Percentiles rank a stretch among this genome's conserved stretches.
These are phyloP conservation scores for Gobio occitaniae DNA, from an alignment of 2,797 vertebrate genomes.

Conservation along the genomic window DNA sequence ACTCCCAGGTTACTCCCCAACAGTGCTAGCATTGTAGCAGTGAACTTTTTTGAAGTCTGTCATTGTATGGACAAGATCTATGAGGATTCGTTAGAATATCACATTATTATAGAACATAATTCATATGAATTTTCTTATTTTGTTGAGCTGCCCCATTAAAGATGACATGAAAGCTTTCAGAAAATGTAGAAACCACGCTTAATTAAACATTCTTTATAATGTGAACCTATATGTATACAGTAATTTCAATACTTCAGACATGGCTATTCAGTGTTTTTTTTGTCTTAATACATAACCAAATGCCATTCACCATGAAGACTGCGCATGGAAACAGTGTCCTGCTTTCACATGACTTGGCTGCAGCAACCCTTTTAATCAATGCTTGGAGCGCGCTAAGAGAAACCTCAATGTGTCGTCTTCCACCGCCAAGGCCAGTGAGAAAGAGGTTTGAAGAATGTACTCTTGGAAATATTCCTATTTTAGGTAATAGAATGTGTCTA, in stretches of 20 bases:
- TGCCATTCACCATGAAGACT: constrained; percentile 45
- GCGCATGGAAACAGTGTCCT: constrained; percentile 47
- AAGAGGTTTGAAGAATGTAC: constrained; percentile 41
- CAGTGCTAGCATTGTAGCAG: neutral
- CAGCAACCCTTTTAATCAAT: constrained; percentile 48
- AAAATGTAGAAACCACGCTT: neutral
- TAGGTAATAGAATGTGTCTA: constrained; percentile 48
- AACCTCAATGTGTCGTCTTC: constrained; percentile 39
- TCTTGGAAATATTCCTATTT: constrained; percentile 51
- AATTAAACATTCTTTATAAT: neutral
- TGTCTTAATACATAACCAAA: constrained; percentile 34
- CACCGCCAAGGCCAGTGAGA: neutral
- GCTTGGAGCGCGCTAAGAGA: constrained; percentile 25
- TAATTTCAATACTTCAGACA: neutral
- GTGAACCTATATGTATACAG: neutral
- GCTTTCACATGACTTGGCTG: constrained; percentile 49
- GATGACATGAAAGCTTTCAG: neutral
- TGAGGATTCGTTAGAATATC: neutral
- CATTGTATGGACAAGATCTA: neutral
- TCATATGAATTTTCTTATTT: neutral
- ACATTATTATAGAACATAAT: neutral
- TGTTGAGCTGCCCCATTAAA: neutral
- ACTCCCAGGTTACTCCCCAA: neutral
- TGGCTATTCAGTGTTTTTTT: neutral
- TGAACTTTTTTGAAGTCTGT: neutral